Conservation (phyloP, 2,113 vertebrate genomes). For the Holacanthus passer region DNA sequence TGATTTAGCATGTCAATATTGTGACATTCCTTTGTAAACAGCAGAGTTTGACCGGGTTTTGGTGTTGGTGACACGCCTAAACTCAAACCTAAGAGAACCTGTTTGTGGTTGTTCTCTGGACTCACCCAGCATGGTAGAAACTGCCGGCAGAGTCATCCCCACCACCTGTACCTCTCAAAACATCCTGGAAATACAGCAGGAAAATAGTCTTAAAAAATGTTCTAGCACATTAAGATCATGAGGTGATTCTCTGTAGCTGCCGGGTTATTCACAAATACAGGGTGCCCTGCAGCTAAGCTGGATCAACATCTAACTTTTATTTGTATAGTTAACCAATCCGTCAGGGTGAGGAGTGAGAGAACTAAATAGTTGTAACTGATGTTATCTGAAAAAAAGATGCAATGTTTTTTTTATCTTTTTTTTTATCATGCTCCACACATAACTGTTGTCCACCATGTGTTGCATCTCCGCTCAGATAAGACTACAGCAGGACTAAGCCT, state of each 20-base stretch:
- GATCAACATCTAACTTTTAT: conserved; percentile 33
- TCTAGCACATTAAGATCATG: background rate
- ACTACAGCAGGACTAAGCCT: background rate
- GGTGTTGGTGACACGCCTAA: conserved; percentile 64
- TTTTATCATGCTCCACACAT: background rate
- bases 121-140: conserved; percentile 33
- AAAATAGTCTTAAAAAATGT: background rate
- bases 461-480: conserved; percentile 14
- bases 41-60: conserved; percentile 35
- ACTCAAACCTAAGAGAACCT: conserved; percentile 58
- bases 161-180: background rate
- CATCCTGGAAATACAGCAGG: background rate
- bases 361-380: too few species aligned
- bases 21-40: conserved; percentile 55
- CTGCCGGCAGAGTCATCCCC: background rate
- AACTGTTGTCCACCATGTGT: background rate
- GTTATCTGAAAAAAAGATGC: background rate
- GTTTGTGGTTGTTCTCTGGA: conserved; percentile 56
- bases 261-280: conserved; percentile 5
- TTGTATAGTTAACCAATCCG: conserved; percentile 16
- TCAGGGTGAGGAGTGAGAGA: conserved; percentile 3
- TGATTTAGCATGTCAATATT: conserved; percentile 39
- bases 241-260: conserved; percentile 2
- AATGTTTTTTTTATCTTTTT: background rate
- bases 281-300: conserved; percentile 7